Base-by-base conservation (phyloP, 2,113 vertebrate genomes). In the Rallus limicola region DNA sequence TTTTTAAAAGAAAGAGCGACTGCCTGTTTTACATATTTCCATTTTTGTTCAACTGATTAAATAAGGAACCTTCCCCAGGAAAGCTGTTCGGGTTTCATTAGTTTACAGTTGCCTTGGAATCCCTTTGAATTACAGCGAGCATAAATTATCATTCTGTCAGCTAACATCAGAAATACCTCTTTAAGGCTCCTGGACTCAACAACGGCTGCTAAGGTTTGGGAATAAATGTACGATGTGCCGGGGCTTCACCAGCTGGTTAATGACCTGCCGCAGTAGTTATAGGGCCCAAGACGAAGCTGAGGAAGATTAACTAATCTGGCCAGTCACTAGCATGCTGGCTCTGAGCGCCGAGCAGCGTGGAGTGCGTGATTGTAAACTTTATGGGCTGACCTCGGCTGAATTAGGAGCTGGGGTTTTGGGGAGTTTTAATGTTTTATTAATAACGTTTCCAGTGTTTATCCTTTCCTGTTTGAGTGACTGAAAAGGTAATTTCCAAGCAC, bases 121-220 rank as follows among this genome's bases (percentile, higher is more conserved):
- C 93, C 77, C 95, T 97, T 97, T 98, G 96, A 98, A 96, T 98
- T 97, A 96, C 84, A 94, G 91, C 5, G 2, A 92, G 81, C 93
- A 96, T 97, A 98, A 98, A 97, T 98, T 96, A 98, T 92, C 93
- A 65, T 93, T 96, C 93, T 96, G 94, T 98, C 97, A 95, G 77
- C 85, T 96, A 96, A 86, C 95, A 96, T 97, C 97, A 97, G 94
- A 97, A 96, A 96, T 97, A 90, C 92, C 71, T 96, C 96, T 96
- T 98, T 98, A 97, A 94, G 93, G 87, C 92, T 97, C 92, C 93
- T 92, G 95, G 95, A 97, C 92, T 97, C 97, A 95, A 91, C 93
- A 94, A 88, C 70, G 95, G 96, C 97, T 97, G 96, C 88, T 97
- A 91, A 93, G 96, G 92, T 95, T 97, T 95, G 96, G 97, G 97